A percentile compares a stretch with the other conserved stretches of the same genome.
These are phyloP conservation scores for Argya squamiceps DNA, from an alignment of 2,797 vertebrate species.

Conservation along the genomic window DNA sequence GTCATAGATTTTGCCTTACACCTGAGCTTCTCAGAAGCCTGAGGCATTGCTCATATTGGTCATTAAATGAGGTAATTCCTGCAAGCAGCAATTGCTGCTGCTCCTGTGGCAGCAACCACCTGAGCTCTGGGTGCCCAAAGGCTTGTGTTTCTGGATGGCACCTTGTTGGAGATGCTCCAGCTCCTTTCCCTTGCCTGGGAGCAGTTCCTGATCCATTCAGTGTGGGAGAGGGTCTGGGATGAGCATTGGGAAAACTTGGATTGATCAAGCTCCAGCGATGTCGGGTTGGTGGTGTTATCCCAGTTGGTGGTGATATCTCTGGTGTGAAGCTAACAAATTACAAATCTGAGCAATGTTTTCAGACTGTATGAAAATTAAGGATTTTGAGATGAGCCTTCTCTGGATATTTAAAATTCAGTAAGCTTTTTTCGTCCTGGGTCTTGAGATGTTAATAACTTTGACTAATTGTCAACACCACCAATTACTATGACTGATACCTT, in stretches of 20 bases:
- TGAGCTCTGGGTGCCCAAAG: not conserved
- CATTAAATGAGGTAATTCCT: not conserved
- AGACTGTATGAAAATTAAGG: constrained; percentile 14
- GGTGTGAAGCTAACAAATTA: not conserved
- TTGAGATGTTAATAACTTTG: constrained; percentile 82
- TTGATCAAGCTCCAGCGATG: accelerated
- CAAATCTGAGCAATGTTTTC: not conserved
- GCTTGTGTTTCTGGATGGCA: not conserved
- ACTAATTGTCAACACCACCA: constrained; percentile 84
- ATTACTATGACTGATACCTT: constrained; percentile 84
- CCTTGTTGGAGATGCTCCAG: not conserved
- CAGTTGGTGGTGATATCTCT: not conserved
- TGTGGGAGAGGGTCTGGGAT: not conserved
- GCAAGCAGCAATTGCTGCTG: not conserved
- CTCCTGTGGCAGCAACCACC: not conserved
- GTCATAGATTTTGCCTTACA: accelerated
- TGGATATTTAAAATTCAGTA: constrained; percentile 63
- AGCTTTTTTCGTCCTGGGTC: constrained; percentile 69
- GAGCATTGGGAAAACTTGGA: not conserved
- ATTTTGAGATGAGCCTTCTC: constrained; percentile 5
- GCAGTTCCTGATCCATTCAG: not conserved
- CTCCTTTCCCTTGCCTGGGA: not conserved
- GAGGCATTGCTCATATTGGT: not conserved
- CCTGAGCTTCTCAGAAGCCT: not conserved
- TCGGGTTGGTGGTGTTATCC: not conserved